These are phyloP conservation scores for Barnardius zonarius DNA, from an alignment of 2,113 vertebrate genomes.

Conservation along the genomic window DNA sequence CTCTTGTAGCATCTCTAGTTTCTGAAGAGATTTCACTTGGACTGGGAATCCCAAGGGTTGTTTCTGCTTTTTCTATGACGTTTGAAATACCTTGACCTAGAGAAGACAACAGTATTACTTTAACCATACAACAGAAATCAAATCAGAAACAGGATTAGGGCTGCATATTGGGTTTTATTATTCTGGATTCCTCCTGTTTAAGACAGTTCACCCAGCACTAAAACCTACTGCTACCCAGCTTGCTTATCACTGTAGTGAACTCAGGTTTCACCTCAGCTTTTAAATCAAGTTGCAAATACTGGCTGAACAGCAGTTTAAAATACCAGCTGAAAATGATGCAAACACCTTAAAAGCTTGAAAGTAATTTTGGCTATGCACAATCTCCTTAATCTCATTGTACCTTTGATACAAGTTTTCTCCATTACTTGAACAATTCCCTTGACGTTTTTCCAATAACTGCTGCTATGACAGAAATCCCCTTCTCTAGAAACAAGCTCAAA, in stretches of 20 bases:
- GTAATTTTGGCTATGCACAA: neutral
- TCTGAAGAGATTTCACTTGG: conserved; percentile 83
- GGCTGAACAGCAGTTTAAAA: neutral
- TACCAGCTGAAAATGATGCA: neutral
- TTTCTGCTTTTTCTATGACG: conserved; percentile 97
- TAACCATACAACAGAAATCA: neutral
- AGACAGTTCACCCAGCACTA: neutral
- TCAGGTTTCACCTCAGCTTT: neutral
- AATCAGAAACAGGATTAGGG: neutral
- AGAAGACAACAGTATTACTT: conserved; percentile 9
- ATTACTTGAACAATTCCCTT: neutral
- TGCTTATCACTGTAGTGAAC: neutral
- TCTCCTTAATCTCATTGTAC: neutral
- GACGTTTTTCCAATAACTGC: neutral
- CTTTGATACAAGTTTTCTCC: neutral
- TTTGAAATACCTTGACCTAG: conserved; percentile 92
- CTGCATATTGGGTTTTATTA: neutral
- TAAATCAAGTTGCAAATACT: neutral
- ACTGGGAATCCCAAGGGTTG: conserved; percentile 90
- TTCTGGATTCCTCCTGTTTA: neutral
- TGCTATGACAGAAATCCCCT: neutral
- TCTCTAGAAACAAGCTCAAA: neutral
- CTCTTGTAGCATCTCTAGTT: conserved; percentile 58
- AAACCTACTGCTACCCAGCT: neutral
- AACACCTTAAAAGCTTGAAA: neutral